phyloP scores from a whole-genome alignment of 2,113 vertebrate genomes.

The Tympanuchus pallidicinctus region DNA sequence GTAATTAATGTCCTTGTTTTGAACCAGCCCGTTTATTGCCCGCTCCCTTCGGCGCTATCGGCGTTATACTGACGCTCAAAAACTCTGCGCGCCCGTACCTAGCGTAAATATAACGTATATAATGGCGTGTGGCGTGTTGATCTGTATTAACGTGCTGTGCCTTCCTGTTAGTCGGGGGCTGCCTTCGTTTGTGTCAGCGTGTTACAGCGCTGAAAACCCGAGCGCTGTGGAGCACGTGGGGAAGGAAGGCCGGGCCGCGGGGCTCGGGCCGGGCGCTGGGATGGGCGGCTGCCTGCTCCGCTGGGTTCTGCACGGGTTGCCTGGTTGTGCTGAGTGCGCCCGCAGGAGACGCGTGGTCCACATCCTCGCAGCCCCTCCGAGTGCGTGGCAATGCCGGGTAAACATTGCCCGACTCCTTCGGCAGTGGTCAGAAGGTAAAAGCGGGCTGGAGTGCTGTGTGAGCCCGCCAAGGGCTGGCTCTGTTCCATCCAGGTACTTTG shows the following conservation, averaged over 20 bases:
- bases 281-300: rapidly evolving
- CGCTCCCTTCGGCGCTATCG: not conserved
- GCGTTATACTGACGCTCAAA: not conserved
- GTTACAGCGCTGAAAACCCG: not conserved
- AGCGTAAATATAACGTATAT: too few species aligned
- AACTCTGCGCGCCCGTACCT: not conserved
- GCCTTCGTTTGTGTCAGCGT: not conserved
- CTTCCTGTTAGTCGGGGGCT: not conserved
- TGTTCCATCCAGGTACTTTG: rapidly evolving
- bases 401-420: not conserved
- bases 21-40: not conserved
- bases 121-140: too few species aligned
- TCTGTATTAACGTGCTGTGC: rapidly evolving
- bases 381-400: not conserved
- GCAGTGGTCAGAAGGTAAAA: not conserved
- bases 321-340: rapidly evolving
- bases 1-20: not conserved
- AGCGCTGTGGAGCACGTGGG: not conserved
- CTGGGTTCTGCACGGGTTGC: rapidly evolving
- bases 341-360: rapidly evolving
- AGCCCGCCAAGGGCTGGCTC: rapidly evolving
- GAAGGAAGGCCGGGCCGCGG: too few species aligned
- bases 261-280: rapidly evolving
- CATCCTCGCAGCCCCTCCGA: not conserved
- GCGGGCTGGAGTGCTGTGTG: rapidly evolving